Base-by-base conservation (phyloP, 2,113 vertebrate species). In the Tragelaphus strepsiceros region DNA sequence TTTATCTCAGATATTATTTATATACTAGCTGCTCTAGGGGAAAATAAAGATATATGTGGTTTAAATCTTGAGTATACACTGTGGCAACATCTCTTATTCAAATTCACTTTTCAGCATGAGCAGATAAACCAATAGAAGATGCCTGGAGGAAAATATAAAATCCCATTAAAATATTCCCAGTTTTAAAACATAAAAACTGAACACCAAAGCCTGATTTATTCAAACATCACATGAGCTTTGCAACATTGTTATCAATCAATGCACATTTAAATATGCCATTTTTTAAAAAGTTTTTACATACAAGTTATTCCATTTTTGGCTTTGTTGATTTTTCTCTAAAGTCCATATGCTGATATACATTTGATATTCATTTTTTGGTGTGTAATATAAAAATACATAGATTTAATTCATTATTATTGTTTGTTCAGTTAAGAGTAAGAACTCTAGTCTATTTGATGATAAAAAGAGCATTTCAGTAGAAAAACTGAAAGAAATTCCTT, bases 111-210 rank as follows among this genome's bases (percentile, higher is more conserved):
- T 96, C 92, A 92, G 93, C 77, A 95, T 1, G 39, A 98, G 22
- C 30, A 97, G 95, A 98, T 97, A 97, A 98, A 96, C 82, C 78
- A 94, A 95, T 49, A 98, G 92, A 97, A 97, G 53, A 21, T 82
- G 94, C 98, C 98, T 83, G n/a, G 49, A 98, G 97, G 97, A 96
- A 98, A 93, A 97, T 94, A 96, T 94, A 97, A 98, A 95, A 61
- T 46, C 98, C 96, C 74, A 90, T 98, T 98, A 98, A 98, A 98
- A 90, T 59, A 96, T 97, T 95, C 32, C 92, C 61, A 94, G 16
- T 97, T 97, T 97, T 49, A 94, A 98, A 28, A 53, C 51, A 56
- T 53, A 67, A 95, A 98, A 98, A 39, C 24, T 74, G 61, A 95
- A 24, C 30, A 64, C 51, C 8, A 32, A 97, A 94, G 30, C 5